Base-by-base conservation (phyloP, 2,888 invertebrate species). In the Tinea semifulvella region DNA sequence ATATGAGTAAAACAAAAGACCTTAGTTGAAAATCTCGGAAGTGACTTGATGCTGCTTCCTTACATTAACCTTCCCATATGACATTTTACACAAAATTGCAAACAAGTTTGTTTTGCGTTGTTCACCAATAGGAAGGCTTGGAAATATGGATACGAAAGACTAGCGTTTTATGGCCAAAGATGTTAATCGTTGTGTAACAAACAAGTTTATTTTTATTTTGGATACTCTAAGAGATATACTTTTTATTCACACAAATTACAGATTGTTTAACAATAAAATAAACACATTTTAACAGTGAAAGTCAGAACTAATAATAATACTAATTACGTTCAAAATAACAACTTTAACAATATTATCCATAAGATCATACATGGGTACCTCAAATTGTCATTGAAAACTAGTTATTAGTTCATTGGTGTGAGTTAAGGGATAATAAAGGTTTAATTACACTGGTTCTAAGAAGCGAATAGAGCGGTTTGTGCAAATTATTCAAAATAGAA, bases 311-410 rank as follows among this genome's bases (percentile, higher is more conserved):
- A 26, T 26, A 26, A 26, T 26, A 26, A n/a, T 26, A 26, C n/a
- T 26, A 10, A 14, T 31, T n/a, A 31, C 11, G 3, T n/a, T 14
- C 31, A 31, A n/a, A 13, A 31, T 31, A 31, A 31, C 31, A 13
- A 13, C 31, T 31, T 31, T 31, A 14, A 31, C 31, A 14, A 11
- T 31, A 31, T 14, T 31, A n/a, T 31, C 31, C 31, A 31, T 31
- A 14, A 31, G 31, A 31, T 31, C 31, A 31, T 31, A n/a, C 6
- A 2, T 31, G 31, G 13, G 14, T 13, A 31, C n/a, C 31, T 31
- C 31, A 7, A 68, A 69, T 63, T 58, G 63, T 63, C 68, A 70
- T 69, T 71, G 67, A 68, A 68, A 72, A 68, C 70, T 45, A 65
- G 71, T 71, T 71, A 63, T 60, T 56, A 57, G 54, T 58, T 40